Evolutionary conservation across 1,140 invertebrate species (phyloP), one percentile per base, ranked within the genome.

Genomic region (Pachypeltis micranthus): DNA sequence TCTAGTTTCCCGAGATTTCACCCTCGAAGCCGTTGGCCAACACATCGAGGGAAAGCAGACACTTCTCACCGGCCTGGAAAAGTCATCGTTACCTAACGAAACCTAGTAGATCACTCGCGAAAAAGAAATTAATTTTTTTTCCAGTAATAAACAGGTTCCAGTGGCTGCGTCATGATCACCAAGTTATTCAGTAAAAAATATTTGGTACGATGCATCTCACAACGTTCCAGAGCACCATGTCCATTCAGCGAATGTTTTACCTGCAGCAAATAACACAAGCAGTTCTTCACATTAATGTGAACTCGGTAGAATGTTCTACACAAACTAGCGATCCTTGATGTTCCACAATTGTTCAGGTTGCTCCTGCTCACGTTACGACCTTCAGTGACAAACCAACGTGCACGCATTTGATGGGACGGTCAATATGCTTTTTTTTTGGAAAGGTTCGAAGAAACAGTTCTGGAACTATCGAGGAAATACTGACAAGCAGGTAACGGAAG

Each of bases 21-120:
- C 60, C 60, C 39, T 56, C 29, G 34, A 27, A n/a, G 24, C 39
- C 29, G 60, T 61, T 61, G 60, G 60, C 60, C 60, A 61, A 61
- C 60, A 61, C 39, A 39, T 44, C 34, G 44, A 31, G 39, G 60
- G 44, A 47, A 47, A 44, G 24, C 16, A 27, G 23, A n/a, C n/a
- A n/a, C 21, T 47, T 61, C 44, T 44, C 60, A 61, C 25, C 60
- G 44, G 60, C 16, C 60, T 61, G 60, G 60, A 61, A 61, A 61
- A 61, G 29, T 61, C 60, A 61, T 61, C 60, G 60, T 61, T 61
- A 61, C 60, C 24, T 44, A 23, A 61, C n/a, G n/a, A n/a, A n/a
- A n/a, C 60, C 19, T 21, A n/a, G 16, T 27, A 47, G 19, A n/a
- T 44, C 24, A 28, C 60, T 44, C 26, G 14, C 7, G 28, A 19